phyloP scores from a whole-genome alignment of 1,140 invertebrate species.

The Charaxes varanes region DNA sequence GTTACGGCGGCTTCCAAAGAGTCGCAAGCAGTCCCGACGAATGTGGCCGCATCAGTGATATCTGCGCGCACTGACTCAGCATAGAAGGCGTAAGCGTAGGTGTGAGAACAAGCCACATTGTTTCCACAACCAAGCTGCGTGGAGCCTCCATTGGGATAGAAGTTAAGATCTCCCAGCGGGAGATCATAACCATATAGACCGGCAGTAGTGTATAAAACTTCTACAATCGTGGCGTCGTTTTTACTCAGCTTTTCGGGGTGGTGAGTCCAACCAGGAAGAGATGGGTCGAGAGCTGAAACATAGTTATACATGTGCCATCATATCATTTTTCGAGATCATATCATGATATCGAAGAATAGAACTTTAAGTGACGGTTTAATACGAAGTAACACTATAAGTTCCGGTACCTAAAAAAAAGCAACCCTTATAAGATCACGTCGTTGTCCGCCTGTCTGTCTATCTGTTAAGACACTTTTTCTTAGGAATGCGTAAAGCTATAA shows the following conservation, averaged over 20 bases:
- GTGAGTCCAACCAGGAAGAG: conserved; percentile 64
- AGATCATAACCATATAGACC: conserved; percentile 72
- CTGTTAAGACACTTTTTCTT: no score
- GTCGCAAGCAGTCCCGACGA: conserved; percentile 48
- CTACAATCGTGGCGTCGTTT: conserved; percentile 78
- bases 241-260: conserved; percentile 72
- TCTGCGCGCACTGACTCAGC: conserved; percentile 44
- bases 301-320: conserved; percentile 6
- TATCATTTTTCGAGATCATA: conserved; percentile 4
- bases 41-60: conserved; percentile 22
- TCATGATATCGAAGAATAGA: no score
- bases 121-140: conserved; percentile 35
- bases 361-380: no score
- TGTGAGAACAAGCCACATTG: conserved; percentile 38
- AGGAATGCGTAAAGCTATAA: no score
- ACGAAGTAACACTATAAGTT: no score
- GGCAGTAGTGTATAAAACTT: conserved; percentile 82
- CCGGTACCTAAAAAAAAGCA: no score
- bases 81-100: conserved; percentile 41
- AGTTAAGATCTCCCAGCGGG: conserved; percentile 80
- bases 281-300: conserved; percentile 74
- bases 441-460: no score
- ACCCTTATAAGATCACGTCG: no score
- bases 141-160: conserved; percentile 79
- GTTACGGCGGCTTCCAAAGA: conserved; percentile 32